These are phyloP conservation scores for Ecdyonurus torrentis DNA, from an alignment of 2,888 invertebrate species.

Conservation along the genomic window DNA sequence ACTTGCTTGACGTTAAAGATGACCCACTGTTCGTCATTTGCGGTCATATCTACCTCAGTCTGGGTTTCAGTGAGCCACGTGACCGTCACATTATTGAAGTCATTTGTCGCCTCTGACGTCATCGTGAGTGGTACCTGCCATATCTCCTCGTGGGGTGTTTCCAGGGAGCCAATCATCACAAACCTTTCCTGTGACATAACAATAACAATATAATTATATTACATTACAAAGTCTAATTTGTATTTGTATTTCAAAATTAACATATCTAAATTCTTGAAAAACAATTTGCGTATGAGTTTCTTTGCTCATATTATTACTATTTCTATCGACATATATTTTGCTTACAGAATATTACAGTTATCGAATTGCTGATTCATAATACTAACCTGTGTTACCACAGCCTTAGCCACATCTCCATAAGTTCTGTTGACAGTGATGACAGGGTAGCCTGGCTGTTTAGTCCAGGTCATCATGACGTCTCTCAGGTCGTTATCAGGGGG, in stretches of 20 bases:
- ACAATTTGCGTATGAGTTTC: too few species aligned
- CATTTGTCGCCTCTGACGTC: neutral
- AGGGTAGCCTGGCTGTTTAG: constrained; percentile 52
- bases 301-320: too few species aligned
- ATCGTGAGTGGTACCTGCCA: neutral
- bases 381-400: constrained; percentile 18
- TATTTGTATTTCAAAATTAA: too few species aligned
- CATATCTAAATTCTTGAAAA: too few species aligned
- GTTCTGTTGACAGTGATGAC: constrained; percentile 38
- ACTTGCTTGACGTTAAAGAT: constrained; percentile 43
- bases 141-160: neutral
- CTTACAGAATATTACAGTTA: too few species aligned
- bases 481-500: constrained; percentile 33
- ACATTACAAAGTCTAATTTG: neutral
- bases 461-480: constrained; percentile 53
- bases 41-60: constrained; percentile 12
- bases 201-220: too few species aligned
- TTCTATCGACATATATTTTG: too few species aligned
- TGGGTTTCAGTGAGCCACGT: neutral
- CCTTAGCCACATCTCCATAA: constrained; percentile 25
- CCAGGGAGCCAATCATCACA: neutral
- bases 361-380: too few species aligned
- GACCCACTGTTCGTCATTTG: constrained; percentile 29
- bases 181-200: neutral
- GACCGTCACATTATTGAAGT: neutral